These are phyloP conservation scores for Mythimna ferrago DNA, from an alignment of 2,888 invertebrate genomes.

Conservation along the genomic window DNA sequence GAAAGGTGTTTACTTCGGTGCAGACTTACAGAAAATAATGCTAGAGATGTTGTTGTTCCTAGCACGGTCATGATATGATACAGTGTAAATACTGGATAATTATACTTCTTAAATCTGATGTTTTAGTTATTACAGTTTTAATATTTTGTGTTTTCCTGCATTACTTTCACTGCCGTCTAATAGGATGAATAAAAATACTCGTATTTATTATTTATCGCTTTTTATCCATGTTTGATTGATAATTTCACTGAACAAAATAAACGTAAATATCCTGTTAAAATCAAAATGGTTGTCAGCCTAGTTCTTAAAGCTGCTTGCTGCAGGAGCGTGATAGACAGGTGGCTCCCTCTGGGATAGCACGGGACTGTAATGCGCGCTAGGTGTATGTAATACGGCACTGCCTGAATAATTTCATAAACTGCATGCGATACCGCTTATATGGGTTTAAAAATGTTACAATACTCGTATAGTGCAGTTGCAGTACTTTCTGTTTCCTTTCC, in stretches of 20 bases:
- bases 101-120: no score
- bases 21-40: no score
- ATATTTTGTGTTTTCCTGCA: no score
- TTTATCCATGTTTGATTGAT: neutral
- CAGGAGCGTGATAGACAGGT: slow-evolving; percentile 46
- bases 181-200: no score
- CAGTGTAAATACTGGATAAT: no score
- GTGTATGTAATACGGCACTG: slow-evolving; percentile 5
- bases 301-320: slow-evolving; percentile 4
- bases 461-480: neutral
- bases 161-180: no score
- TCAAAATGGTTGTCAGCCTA: slow-evolving; percentile 9
- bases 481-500: neutral
- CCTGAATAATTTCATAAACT: slow-evolving; percentile 22
- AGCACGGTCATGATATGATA: no score
- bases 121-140: no score
- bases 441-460: neutral
- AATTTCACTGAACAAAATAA: neutral
- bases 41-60: no score
- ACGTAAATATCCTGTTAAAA: slow-evolving; percentile 1
- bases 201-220: no score
- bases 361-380: slow-evolving; percentile 16
- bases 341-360: slow-evolving; percentile 25
- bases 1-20: no score
- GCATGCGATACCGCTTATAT: neutral